Evolutionary conservation across 2,888 invertebrate species (phyloP).

Genomic region (Palloptera scutellata): DNA sequence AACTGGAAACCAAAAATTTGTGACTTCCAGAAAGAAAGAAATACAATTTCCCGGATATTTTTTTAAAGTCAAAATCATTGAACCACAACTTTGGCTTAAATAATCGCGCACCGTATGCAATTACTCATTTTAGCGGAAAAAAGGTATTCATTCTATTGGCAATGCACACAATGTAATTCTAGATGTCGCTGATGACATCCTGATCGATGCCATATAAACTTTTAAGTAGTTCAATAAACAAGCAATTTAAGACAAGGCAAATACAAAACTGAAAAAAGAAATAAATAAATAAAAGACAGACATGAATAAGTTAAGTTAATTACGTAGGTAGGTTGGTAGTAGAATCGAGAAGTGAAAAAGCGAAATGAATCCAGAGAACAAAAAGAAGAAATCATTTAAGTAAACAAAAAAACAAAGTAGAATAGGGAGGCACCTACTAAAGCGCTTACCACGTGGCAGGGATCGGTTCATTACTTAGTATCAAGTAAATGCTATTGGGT

Average conservation of each 20-base stretch:
- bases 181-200: not conserved
- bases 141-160: not conserved
- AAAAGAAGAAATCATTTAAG: too few relatives aligned
- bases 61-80: slow-evolving; percentile 29
- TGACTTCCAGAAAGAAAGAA: slow-evolving; percentile 5
- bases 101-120: too few relatives aligned
- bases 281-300: too few relatives aligned
- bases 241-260: slow-evolving; percentile 29
- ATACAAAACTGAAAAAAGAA: slow-evolving; percentile 10
- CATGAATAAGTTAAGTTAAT: too few relatives aligned
- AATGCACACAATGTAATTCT: not conserved
- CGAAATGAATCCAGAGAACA: too few relatives aligned
- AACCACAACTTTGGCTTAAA: slow-evolving; percentile 15
- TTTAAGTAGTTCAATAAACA: slow-evolving; percentile 36
- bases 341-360: too few relatives aligned
- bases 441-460: too few relatives aligned
- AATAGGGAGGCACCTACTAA: too few relatives aligned
- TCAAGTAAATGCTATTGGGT: too few relatives aligned
- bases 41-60: slow-evolving; percentile 26
- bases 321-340: too few relatives aligned
- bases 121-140: not conserved
- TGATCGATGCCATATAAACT: slow-evolving; percentile 24
- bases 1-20: slow-evolving; percentile 7
- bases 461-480: too few relatives aligned
- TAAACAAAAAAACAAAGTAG: too few relatives aligned